Percentiles rank a stretch among this genome's conserved stretches.
Conservation (phyloP, 2,797 vertebrate species). For the Glossophaga mutica region DNA sequence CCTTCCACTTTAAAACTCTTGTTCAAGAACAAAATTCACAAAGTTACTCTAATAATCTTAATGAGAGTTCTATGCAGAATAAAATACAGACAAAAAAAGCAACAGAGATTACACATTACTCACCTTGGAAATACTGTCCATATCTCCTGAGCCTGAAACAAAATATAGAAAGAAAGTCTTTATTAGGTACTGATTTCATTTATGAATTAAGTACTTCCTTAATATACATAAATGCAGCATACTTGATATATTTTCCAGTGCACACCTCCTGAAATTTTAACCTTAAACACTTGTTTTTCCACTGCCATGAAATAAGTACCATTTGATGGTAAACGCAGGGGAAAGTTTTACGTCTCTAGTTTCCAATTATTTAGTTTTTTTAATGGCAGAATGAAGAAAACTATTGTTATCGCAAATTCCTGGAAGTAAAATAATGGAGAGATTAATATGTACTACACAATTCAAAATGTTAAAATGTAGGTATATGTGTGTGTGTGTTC, state of each 20-base stretch:
- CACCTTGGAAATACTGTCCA: constrained; percentile 99
- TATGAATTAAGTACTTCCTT: constrained; percentile 1
- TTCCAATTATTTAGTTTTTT: background rate
- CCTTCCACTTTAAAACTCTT: constrained; percentile 6
- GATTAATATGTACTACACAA: background rate
- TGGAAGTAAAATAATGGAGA: background rate
- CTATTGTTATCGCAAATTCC: background rate
- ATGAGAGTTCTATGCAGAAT: background rate
- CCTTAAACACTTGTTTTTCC: background rate
- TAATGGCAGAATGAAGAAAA: background rate
- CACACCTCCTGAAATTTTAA: background rate
- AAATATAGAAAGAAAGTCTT: constrained; percentile 66
- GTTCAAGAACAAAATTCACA: background rate
- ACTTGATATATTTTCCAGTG: background rate
- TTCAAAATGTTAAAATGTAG: background rate
- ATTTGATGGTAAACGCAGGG: background rate
- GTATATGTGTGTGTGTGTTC: background rate
- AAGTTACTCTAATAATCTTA: constrained; percentile 27
- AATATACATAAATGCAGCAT: background rate
- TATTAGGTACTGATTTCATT: constrained; percentile 59
- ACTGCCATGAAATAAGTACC: background rate
- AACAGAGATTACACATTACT: constrained; percentile 59
- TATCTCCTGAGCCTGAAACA: constrained; percentile 94
- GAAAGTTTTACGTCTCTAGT: background rate
- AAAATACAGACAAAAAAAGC: constrained; percentile 30